Conservation (phyloP, 92 coral and sea anemone species). For the Meandrina meandrites region DNA sequence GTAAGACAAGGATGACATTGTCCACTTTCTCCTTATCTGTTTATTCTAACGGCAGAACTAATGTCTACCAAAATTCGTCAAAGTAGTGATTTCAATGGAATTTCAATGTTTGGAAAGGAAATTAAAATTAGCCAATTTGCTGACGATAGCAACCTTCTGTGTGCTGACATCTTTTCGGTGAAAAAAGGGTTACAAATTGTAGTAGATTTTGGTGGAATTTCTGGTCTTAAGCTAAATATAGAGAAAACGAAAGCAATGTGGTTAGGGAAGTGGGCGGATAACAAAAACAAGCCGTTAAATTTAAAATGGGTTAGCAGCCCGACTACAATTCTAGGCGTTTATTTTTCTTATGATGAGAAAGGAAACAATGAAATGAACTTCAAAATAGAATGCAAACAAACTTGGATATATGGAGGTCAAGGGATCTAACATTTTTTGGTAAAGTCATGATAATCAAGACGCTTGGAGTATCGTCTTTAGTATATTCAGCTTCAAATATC, state of each 20-base stretch:
- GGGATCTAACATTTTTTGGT: not conserved
- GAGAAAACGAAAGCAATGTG: not conserved
- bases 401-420: not conserved
- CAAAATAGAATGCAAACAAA: not conserved
- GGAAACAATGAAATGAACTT: constrained; percentile 4
- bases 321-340: not conserved
- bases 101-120: too few species aligned
- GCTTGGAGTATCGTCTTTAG: too few species aligned
- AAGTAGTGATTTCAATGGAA: too few species aligned
- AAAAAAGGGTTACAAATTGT: too few species aligned
- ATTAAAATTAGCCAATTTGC: too few species aligned
- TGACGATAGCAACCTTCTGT: too few species aligned
- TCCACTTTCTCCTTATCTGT: constrained; percentile 14
- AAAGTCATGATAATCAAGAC: too few species aligned
- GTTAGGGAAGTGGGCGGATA: not conserved
- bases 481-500: too few species aligned
- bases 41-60: too few species aligned
- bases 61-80: too few species aligned
- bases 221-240: not conserved
- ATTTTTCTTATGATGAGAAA: too few species aligned
- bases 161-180: not conserved
- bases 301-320: constrained; percentile 11
- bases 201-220: not conserved
- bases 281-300: not conserved
- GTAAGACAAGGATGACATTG: constrained; percentile 11